Conservation (phyloP, 2,113 vertebrate genomes). For the Trochalopteron elliotii region DNA sequence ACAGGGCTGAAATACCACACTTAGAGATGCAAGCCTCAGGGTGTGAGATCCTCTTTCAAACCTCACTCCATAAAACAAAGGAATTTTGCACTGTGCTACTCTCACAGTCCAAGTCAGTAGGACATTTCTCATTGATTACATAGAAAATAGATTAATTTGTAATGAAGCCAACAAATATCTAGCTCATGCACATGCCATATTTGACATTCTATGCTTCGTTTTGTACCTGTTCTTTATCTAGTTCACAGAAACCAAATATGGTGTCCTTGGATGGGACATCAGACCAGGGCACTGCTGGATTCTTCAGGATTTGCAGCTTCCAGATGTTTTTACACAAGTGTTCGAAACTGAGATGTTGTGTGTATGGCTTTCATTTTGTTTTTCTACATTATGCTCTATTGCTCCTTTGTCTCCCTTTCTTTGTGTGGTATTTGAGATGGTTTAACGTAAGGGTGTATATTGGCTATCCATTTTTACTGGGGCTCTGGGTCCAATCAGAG, state of each 20-base stretch:
- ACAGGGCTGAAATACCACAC: neutral
- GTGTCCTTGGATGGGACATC: neutral
- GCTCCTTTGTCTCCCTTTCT: neutral
- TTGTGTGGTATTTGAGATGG: conserved; percentile 15
- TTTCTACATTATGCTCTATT: neutral
- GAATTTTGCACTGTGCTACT: neutral
- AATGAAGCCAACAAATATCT: neutral
- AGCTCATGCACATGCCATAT: neutral
- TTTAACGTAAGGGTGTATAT: conserved; percentile 12
- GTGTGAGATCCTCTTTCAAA: neutral
- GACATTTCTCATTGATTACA: neutral
- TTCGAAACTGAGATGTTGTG: neutral
- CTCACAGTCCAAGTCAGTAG: neutral
- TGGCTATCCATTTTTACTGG: conserved; percentile 11
- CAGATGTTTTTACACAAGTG: conserved; percentile 12
- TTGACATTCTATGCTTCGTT: neutral
- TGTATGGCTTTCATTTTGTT: neutral
- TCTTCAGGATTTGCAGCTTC: conserved; percentile 16
- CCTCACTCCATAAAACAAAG: neutral
- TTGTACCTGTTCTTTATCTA: neutral
- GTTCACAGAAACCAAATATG: neutral
- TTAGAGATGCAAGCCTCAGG: neutral
- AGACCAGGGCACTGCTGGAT: neutral
- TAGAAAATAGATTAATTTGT: neutral
- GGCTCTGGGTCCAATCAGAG: conserved; percentile 44